Percentiles rank a stretch among this genome's conserved stretches.
Conservation (phyloP, 2,797 vertebrate genomes). For the Halcyon leucocephala region DNA sequence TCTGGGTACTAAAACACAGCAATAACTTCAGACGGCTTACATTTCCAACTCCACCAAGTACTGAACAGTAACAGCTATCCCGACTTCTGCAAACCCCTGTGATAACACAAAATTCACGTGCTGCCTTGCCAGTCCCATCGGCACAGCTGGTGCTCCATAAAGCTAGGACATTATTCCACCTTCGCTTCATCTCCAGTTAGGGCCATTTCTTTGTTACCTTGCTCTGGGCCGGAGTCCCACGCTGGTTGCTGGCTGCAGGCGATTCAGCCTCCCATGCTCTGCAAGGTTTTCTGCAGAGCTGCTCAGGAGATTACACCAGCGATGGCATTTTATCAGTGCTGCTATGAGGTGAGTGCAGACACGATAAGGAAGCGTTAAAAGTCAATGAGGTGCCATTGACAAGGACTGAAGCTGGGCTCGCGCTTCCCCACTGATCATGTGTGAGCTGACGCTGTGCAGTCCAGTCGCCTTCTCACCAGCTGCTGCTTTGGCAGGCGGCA, state of each 20-base stretch:
- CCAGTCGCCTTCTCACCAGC: background rate
- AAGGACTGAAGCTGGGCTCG: conserved; percentile 2
- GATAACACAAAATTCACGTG: fast-evolving
- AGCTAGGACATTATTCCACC: fast-evolving
- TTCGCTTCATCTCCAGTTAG: fast-evolving
- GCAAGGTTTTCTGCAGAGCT: background rate
- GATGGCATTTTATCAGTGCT: conserved; percentile 72
- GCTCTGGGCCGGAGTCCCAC: background rate
- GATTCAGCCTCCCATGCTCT: background rate
- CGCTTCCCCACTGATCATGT: conserved; percentile 27
- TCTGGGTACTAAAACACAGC: background rate
- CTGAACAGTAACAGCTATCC: background rate
- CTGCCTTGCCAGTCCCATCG: fast-evolving
- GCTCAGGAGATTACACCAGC: background rate
- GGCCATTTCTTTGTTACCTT: background rate
- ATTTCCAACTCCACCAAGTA: background rate
- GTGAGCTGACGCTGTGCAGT: conserved; percentile 44
- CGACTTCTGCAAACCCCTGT: background rate
- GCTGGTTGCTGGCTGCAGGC: background rate
- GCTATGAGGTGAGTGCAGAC: conserved; percentile 40
- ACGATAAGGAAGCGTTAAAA: conserved; percentile 74
- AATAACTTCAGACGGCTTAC: background rate
- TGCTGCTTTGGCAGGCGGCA: background rate
- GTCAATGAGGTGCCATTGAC: conserved; percentile 77
- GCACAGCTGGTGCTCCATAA: no score